Percentiles rank a stretch among this genome's conserved stretches.
phyloP scores from a whole-genome alignment of 2,888 invertebrate species.

The Mesochorus sp. region DNA sequence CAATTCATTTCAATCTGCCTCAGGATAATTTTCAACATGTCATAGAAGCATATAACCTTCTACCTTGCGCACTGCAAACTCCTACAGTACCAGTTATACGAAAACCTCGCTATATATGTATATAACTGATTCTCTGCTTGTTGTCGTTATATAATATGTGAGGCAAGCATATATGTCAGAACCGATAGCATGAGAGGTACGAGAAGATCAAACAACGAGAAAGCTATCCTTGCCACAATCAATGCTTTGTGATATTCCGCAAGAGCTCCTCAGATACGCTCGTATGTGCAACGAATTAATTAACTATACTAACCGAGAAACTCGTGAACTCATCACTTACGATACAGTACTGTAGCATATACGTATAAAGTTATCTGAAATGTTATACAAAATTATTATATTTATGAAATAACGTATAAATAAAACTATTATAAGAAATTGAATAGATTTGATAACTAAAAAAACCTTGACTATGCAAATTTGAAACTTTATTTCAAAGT shows the following conservation, averaged over 20 bases:
- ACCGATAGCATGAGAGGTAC: slow-evolving; percentile 9
- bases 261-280: slow-evolving; percentile 41
- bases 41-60: not conserved
- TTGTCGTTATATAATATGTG: not conserved
- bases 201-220: slow-evolving; percentile 44
- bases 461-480: no score
- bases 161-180: slow-evolving; percentile 30
- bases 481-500: no score
- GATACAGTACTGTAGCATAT: not conserved
- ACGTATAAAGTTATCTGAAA: not conserved
- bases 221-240: slow-evolving; percentile 37
- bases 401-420: no score
- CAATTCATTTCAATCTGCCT: not conserved
- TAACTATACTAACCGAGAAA: slow-evolving; percentile 7
- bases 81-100: not conserved
- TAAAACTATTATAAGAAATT: no score
- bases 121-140: not conserved
- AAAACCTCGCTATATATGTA: slow-evolving; percentile 1
- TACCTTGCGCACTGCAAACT: no score
- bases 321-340: not conserved
- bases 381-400: no score
- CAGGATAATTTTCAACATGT: no score
- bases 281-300: slow-evolving; percentile 48
- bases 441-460: no score
- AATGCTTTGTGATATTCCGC: slow-evolving; percentile 40